Percentiles rank a stretch among this genome's conserved stretches.
Conservation (phyloP, 2,797 vertebrate genomes). For the Okamejei kenojei region DNA sequence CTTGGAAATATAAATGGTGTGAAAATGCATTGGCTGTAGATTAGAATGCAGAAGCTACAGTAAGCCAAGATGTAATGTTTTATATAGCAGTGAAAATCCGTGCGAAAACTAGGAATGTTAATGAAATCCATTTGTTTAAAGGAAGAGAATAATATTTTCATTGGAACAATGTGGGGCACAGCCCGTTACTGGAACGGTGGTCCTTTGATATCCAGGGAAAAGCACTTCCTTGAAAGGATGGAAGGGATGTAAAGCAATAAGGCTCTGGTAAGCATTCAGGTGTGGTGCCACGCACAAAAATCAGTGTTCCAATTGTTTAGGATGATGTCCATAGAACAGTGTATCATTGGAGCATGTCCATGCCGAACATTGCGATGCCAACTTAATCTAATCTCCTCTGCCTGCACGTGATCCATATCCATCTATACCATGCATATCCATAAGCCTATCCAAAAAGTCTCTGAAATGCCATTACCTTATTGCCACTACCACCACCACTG, state of each 20-base stretch:
- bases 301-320: neutral
- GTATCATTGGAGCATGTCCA: too few relatives aligned
- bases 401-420: too few relatives aligned
- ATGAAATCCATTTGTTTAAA: constrained; percentile 17
- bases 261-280: neutral
- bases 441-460: too few relatives aligned
- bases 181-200: neutral
- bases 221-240: neutral
- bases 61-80: neutral
- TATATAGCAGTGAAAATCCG: neutral
- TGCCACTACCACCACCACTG: too few relatives aligned
- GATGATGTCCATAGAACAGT: neutral
- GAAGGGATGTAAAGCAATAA: neutral
- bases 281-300: neutral
- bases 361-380: too few relatives aligned
- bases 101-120: constrained; percentile 7
- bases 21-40: neutral
- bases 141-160: constrained; percentile 5
- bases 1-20: neutral
- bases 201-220: neutral
- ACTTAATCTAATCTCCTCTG: too few relatives aligned
- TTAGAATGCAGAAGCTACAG: neutral
- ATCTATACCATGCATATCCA: too few relatives aligned
- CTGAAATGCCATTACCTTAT: too few relatives aligned
- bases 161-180: neutral